Base-by-base conservation (phyloP, 2,888 invertebrate species). In the Dascillus cervinus region DNA sequence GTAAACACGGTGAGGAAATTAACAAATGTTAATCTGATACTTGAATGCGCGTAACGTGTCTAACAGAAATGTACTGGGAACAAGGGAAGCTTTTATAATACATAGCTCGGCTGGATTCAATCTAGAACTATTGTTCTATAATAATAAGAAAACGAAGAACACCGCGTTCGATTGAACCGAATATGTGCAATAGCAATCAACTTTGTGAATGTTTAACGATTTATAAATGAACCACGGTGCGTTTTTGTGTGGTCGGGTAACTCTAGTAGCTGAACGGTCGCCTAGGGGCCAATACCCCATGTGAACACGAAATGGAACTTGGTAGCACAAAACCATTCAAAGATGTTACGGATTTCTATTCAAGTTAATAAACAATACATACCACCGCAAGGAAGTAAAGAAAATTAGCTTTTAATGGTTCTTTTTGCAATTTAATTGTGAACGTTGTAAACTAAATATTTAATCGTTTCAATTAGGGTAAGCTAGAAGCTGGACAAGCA, bases 171-270 rank as follows among this genome's bases (percentile, higher is more conserved):
- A 9, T 11, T 11, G 20, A 20, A 27, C 15, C 5, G 17, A 19
- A 6, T 27, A 27, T 27, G 27, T 15, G 20, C 20, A 27, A 12
- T 27, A 15, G 19, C 19, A 20, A 9, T 10, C 2, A 13, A 27
- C 14, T 8, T 14, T 22, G 9, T 29, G 29, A 29, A 29, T 29
- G 13, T 22, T 29, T 29, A 29, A 29, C 22, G 11, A 4, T 22
- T 21, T 11, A 29, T 14, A 17, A 17, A 17, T 17, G 17, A 17
- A 17, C 17, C 17, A 14, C 22, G 11, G 8, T 3, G 14, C 5
- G 15, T 29, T 28, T 29, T 29, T 29, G 29, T 22, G 15, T 11
- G 22, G 29, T 17, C 14, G 22, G 10, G 22, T 15, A 22, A 4
- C 17, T 9, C 10, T 12, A 22, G 8, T 20, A 29, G 29, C 17